Percentiles rank a stretch among this genome's conserved stretches.
phyloP scores from a whole-genome alignment of 2,888 invertebrate species.

The Brachypalpus laphriformis region DNA sequence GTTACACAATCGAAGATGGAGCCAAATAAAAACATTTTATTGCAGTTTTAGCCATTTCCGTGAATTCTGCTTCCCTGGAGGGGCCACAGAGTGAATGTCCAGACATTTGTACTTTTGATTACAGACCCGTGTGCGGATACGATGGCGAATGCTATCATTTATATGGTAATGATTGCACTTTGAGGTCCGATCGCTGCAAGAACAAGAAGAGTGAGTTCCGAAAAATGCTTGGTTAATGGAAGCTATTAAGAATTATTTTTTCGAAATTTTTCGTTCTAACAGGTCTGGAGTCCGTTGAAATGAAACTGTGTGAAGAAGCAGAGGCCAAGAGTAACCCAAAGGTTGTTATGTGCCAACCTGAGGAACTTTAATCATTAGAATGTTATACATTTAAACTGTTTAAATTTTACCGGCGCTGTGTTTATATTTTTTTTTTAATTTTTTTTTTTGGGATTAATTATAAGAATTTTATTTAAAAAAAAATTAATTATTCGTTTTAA shows the following conservation, averaged over 20 bases:
- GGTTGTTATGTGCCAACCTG: neutral
- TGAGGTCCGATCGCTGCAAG: conserved; percentile 9
- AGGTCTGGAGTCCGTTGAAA: conserved; percentile 41
- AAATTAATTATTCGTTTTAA: no score
- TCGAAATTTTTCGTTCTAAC: neutral
- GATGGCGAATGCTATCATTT: conserved; percentile 36
- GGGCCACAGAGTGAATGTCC: conserved; percentile 26
- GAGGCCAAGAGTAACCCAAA: conserved; percentile 1
- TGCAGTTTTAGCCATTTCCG: conserved; percentile 17
- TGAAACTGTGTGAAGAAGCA: conserved; percentile 40
- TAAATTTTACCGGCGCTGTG: neutral
- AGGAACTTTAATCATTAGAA: neutral
- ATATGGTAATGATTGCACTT: conserved; percentile 22
- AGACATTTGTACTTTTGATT: conserved; percentile 39
- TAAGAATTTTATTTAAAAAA: no score
- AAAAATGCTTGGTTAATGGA: neutral
- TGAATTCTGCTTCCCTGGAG: conserved; percentile 10
- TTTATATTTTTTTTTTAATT: neutral
- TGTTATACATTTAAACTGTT: neutral
- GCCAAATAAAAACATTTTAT: neutral
- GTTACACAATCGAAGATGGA: neutral
- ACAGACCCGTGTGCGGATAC: conserved; percentile 42
- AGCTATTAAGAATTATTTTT: no score
- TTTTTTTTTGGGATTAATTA: no score
- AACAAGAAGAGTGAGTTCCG: conserved; percentile 4